Percentiles rank a stretch among this genome's conserved stretches.
These are phyloP conservation scores for Phrynocephalus guinanensis DNA, from an alignment of 2,797 vertebrate genomes.

Conservation along the genomic window DNA sequence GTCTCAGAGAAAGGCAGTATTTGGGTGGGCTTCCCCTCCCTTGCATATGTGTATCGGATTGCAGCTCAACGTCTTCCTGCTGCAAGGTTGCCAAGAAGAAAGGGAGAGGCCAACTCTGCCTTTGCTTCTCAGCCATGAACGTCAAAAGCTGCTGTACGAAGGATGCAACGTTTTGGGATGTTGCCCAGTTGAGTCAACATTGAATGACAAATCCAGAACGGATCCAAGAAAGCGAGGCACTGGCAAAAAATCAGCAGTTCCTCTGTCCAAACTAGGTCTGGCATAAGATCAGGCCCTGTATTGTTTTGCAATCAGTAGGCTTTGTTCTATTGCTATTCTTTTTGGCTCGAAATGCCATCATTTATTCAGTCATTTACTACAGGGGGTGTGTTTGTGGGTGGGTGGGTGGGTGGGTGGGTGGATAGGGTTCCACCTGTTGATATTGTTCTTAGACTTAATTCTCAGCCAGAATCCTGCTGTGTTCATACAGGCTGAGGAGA, in stretches of 20 bases:
- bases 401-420: no score
- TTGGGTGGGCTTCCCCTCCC: constrained; percentile 4
- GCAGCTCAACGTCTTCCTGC: constrained; percentile 27
- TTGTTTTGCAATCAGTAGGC: neutral
- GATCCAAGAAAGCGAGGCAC: constrained; percentile 26
- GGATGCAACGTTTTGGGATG: constrained; percentile 38
- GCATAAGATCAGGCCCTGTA: neutral
- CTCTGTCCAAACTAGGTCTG: constrained; percentile 14
- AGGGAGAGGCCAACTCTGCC: constrained; percentile 45
- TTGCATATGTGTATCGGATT: constrained; percentile 27
- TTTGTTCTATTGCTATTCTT: neutral
- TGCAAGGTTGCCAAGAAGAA: constrained; percentile 38
- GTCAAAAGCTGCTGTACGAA: constrained; percentile 56
- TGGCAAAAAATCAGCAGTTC: constrained; percentile 40
- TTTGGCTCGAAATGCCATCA: neutral
- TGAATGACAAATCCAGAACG: constrained; percentile 53
- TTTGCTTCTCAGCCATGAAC: constrained; percentile 54
- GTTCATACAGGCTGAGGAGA: no score
- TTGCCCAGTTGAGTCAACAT: constrained; percentile 46
- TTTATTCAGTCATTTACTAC: neutral
- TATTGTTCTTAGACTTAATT: no score
- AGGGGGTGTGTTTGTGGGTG: no score
- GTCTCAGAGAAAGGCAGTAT: neutral
- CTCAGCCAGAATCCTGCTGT: no score
- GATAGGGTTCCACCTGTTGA: no score